phyloP scores from a whole-genome alignment of 2,797 vertebrate species.

The Tiaroga cobitis region DNA sequence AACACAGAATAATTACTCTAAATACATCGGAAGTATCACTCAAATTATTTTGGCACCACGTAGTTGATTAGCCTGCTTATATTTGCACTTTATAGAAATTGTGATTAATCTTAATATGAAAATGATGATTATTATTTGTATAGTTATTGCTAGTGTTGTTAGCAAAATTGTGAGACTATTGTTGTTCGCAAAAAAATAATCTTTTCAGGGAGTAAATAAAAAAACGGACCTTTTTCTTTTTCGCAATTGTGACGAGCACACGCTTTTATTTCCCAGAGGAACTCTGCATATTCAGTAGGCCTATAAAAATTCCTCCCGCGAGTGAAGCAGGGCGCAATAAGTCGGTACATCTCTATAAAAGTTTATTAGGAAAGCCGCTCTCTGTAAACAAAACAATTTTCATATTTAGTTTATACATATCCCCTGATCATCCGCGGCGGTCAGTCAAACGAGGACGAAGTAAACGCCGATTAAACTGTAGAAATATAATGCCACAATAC shows the following conservation, averaged over 20 bases:
- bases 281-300: conserved; percentile 41
- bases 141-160: conserved; percentile 47
- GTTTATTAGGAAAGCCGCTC: conserved; percentile 54
- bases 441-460: conserved; percentile 51
- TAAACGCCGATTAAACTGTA: conserved; percentile 55
- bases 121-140: conserved; percentile 31
- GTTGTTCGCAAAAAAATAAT: neutral
- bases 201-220: neutral
- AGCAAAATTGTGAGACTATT: neutral
- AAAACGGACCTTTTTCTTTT: conserved; percentile 1
- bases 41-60: neutral
- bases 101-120: neutral
- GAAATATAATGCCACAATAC: conserved; percentile 65
- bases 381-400: conserved; percentile 51
- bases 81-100: neutral
- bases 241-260: conserved; percentile 28
- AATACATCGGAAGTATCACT: neutral
- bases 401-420: conserved; percentile 34
- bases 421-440: conserved; percentile 4
- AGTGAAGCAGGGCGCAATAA: conserved; percentile 50
- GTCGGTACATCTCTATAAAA: conserved; percentile 55
- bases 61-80: neutral
- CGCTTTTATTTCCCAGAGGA: conserved; percentile 53
- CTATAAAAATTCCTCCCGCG: conserved; percentile 53
- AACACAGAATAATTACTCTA: neutral